Conservation (phyloP, 2,113 vertebrate species). For the Pygoscelis antarcticus region DNA sequence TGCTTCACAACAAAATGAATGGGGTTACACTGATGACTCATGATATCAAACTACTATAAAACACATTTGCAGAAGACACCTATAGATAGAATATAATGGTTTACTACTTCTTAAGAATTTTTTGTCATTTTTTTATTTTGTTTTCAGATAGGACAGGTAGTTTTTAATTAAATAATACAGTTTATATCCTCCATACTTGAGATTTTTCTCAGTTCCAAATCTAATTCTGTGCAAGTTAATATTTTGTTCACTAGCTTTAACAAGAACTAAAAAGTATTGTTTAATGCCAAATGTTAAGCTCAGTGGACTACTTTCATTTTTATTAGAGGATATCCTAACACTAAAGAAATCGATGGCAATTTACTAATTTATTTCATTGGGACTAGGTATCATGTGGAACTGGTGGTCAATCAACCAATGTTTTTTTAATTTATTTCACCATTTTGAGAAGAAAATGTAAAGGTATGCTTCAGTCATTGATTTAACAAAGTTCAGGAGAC, state of each 20-base stretch:
- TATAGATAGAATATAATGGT: background rate
- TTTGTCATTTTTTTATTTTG: background rate
- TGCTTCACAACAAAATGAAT: background rate
- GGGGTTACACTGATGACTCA: background rate
- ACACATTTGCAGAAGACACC: background rate
- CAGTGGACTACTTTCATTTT: background rate
- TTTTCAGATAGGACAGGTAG: background rate
- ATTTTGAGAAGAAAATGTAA: background rate
- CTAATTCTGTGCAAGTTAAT: background rate
- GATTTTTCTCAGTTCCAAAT: background rate
- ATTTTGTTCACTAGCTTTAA: background rate
- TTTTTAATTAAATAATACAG: background rate
- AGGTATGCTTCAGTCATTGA: accelerated
- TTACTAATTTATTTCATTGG: background rate
- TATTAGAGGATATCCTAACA: background rate
- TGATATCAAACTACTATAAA: background rate
- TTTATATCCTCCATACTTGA: background rate
- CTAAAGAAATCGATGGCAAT: background rate
- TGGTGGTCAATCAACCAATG: background rate
- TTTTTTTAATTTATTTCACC: background rate
- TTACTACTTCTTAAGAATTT: background rate
- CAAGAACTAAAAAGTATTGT: background rate
- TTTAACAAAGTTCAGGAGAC: background rate
- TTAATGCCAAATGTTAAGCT: background rate
- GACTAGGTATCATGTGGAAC: background rate